Percentiles rank a stretch among this genome's conserved stretches.
phyloP scores from a whole-genome alignment of 2,888 invertebrate genomes.

The Acanthacorydalis orientalis region DNA sequence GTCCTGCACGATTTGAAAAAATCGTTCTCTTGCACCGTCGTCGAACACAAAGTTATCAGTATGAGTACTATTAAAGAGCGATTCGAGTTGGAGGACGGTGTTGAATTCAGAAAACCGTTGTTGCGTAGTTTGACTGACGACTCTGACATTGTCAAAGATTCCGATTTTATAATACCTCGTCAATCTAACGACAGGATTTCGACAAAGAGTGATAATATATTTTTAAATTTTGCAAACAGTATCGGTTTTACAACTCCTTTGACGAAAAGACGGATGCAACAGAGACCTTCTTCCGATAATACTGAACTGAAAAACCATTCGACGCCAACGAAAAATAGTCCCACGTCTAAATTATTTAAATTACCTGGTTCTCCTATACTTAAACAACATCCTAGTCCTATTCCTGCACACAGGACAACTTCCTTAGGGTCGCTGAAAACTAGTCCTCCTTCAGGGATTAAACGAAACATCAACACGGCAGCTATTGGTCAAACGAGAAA shows the following conservation, averaged over 20 bases:
- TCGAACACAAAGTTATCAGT: background rate
- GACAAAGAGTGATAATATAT: slow-evolving; percentile 8
- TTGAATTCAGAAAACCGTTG: background rate
- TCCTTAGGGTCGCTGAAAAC: slow-evolving; percentile 21
- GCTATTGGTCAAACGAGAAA: too few relatives aligned
- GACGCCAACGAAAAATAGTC: slow-evolving; percentile 13
- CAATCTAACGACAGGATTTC: background rate
- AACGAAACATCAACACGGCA: background rate
- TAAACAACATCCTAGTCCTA: slow-evolving; percentile 1
- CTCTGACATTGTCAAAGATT: background rate
- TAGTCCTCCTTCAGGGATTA: slow-evolving; percentile 11
- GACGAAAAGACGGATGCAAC: slow-evolving; percentile 25
- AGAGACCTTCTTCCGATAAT: slow-evolving; percentile 1
- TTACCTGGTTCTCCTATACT: slow-evolving; percentile 16
- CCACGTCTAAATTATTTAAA: slow-evolving; percentile 15
- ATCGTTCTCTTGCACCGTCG: background rate
- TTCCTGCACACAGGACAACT: slow-evolving; percentile 13
- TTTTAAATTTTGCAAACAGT: slow-evolving; percentile 23
- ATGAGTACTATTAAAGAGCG: background rate
- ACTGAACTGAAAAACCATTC: slow-evolving; percentile 12
- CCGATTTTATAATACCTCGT: background rate
- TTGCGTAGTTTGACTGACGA: background rate
- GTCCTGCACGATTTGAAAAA: background rate
- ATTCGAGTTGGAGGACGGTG: background rate
- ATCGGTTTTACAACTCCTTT: slow-evolving; percentile 42